Percentiles rank a stretch among this genome's conserved stretches.
Conservation (phyloP, 2,797 vertebrate species). For the Trichosurus vulpecula region DNA sequence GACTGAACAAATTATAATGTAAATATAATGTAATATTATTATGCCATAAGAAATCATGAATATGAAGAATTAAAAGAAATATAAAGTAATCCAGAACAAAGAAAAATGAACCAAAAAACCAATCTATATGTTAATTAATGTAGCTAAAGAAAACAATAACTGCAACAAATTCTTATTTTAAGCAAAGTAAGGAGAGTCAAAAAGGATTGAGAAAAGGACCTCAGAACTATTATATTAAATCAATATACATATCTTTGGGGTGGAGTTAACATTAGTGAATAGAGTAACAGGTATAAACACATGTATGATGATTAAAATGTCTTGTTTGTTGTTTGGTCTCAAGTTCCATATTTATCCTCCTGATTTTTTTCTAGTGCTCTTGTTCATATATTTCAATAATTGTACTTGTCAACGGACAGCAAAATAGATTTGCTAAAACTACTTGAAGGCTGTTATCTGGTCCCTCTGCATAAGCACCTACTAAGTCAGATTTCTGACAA, state of each 20-base stretch:
- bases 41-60: not conserved
- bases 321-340: not conserved
- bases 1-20: not conserved
- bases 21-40: not conserved
- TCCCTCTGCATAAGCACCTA: slow-evolving; percentile 22
- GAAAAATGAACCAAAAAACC: not conserved
- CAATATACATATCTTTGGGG: not conserved
- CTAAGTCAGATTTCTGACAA: slow-evolving; percentile 39
- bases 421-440: not conserved
- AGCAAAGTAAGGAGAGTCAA: not conserved
- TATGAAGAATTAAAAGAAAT: not conserved
- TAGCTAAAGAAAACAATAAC: not conserved
- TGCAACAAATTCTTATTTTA: not conserved
- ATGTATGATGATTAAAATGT: not conserved
- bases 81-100: not conserved
- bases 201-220: not conserved
- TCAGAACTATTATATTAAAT: not conserved
- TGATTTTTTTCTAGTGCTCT: not conserved
- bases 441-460: not conserved
- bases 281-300: not conserved
- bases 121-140: not conserved
- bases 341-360: not conserved
- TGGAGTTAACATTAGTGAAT: not conserved
- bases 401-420: not conserved
- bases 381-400: not conserved